phyloP scores from a whole-genome alignment of 2,888 invertebrate genomes.

The Amphipoea oculea region DNA sequence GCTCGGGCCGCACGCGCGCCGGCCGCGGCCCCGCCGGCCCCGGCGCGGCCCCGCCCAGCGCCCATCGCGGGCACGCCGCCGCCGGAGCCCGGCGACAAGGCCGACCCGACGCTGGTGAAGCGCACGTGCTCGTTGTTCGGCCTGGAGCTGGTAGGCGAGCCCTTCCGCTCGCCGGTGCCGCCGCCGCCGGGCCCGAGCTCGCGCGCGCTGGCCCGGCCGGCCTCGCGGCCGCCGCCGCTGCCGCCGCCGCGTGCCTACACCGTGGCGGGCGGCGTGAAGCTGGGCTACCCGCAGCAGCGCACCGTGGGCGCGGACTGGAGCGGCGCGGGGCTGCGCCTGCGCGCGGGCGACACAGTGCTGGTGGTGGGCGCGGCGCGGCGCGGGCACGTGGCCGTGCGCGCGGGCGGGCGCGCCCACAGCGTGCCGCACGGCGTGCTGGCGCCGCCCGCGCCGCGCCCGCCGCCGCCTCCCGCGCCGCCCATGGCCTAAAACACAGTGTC shows the following conservation, averaged over 20 bases:
- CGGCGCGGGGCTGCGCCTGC: conserved; percentile 84
- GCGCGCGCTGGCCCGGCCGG: conserved; percentile 5
- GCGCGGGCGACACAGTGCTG: conserved; percentile 96
- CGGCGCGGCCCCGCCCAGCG: conserved; percentile 95
- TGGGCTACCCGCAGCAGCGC: conserved; percentile 97
- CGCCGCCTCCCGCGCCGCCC: conserved; percentile 72
- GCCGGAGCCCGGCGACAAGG: conserved; percentile 95
- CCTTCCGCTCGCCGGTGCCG: conserved; percentile 16
- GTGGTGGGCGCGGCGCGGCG: conserved; percentile 97
- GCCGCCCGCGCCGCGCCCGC: conserved; percentile 81
- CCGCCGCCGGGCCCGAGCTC: conserved; percentile 22
- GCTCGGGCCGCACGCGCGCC: conserved; percentile 82
- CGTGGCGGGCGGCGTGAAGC: conserved; percentile 96
- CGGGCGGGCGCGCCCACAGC: conserved; percentile 79
- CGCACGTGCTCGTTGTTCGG: conserved; percentile 97
- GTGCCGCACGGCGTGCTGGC: conserved; percentile 87
- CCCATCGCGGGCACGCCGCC: conserved; percentile 98
- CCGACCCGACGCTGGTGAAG: conserved; percentile 96
- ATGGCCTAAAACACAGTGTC: not conserved
- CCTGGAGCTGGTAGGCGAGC: conserved; percentile 93
- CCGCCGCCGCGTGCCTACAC: conserved; percentile 97
- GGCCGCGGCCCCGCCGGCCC: conserved; percentile 81
- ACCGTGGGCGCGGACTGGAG: conserved; percentile 97
- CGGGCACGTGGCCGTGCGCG: conserved; percentile 96
- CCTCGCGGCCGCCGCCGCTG: conserved; percentile 95